Percentiles rank a stretch among this genome's conserved stretches.
Conservation (phyloP, 2,113 vertebrate species). For the zebrafish (Danio rerio) region DNA sequence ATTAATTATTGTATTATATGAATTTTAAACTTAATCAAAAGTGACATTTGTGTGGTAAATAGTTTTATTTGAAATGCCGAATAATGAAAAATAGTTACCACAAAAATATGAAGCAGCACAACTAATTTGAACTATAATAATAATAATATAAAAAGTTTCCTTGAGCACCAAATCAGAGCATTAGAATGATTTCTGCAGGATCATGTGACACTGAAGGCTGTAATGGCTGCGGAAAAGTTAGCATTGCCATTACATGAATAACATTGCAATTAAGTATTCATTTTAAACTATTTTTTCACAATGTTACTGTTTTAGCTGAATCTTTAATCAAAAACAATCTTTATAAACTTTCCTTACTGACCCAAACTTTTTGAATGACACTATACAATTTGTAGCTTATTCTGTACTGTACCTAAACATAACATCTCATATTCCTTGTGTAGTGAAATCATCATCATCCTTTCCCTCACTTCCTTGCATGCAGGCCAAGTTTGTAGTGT, state of each 20-base stretch:
- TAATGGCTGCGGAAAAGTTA: background rate
- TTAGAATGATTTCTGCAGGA: background rate
- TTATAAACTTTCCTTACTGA: background rate
- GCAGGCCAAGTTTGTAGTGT: conserved; percentile 13
- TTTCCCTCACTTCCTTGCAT: conserved; percentile 25
- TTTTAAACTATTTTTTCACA: background rate
- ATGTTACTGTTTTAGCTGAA: background rate
- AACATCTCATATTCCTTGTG: conserved; percentile 17
- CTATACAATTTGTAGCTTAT: background rate
- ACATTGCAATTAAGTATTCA: background rate
- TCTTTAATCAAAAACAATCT: background rate
- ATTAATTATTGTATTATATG: too few species aligned
- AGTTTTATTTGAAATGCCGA: too few species aligned
- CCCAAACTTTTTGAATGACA: background rate
- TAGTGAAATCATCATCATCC: conserved; percentile 19
- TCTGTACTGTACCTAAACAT: conserved; percentile 2
- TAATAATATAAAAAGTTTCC: background rate
- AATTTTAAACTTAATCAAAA: too few species aligned
- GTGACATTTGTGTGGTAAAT: too few species aligned
- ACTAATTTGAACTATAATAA: background rate
- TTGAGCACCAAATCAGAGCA: background rate
- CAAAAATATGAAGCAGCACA: background rate
- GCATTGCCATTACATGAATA: too few species aligned
- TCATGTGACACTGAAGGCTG: background rate
- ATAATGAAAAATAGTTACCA: background rate